phyloP scores from a whole-genome alignment of 1,140 invertebrate genomes.

The Wiebesia pumilae region DNA sequence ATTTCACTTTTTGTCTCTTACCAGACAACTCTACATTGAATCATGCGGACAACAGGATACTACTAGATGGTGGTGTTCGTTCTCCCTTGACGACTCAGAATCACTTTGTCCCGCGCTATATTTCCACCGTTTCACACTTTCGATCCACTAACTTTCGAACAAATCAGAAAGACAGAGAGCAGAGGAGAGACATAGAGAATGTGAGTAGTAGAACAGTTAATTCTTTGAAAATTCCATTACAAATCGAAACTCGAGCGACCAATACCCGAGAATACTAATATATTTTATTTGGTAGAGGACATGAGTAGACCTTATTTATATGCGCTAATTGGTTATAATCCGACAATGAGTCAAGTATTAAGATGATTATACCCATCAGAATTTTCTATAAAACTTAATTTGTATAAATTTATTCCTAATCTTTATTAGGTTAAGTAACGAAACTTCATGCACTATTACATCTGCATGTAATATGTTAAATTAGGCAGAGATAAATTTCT shows the following conservation, averaged over 20 bases:
- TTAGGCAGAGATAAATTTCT: too few species aligned
- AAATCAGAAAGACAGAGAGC: neutral
- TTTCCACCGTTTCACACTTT: conserved; percentile 53
- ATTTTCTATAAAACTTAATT: too few species aligned
- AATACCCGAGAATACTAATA: neutral
- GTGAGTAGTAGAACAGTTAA: conserved; percentile 20
- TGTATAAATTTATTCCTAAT: too few species aligned
- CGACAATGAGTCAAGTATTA: too few species aligned
- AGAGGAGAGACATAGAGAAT: neutral
- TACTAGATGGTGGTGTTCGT: conserved; percentile 29
- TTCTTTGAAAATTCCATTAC: conserved; percentile 47
- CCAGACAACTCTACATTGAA: conserved; percentile 57
- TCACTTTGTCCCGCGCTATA: conserved; percentile 43
- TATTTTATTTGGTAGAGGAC: conserved; percentile 27
- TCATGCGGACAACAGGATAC: conserved; percentile 62
- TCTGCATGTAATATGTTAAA: too few species aligned
- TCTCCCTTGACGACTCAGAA: neutral
- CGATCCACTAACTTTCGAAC: conserved; percentile 38
- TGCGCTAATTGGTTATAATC: neutral
- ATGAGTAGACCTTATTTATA: conserved; percentile 8
- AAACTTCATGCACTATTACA: too few species aligned
- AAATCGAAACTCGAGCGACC: conserved; percentile 22
- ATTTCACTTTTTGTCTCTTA: neutral
- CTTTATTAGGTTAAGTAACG: too few species aligned
- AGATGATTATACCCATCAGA: too few species aligned